Conservation (phyloP, 2,888 invertebrate genomes). For the Tetranychus piercei region DNA sequence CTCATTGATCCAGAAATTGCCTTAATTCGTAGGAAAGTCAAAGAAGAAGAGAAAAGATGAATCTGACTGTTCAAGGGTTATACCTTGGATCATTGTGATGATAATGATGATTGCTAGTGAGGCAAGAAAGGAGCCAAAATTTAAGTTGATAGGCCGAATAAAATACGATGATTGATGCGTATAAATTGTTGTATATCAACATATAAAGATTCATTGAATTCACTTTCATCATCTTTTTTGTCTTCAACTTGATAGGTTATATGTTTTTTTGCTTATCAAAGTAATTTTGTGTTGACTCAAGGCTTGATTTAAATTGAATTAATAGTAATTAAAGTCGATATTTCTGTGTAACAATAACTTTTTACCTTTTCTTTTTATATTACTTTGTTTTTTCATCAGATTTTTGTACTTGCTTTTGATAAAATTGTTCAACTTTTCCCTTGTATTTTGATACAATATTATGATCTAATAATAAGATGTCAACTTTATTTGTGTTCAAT, state of each 20-base stretch:
- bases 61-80: background rate
- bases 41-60: background rate
- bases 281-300: no score
- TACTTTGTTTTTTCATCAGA: no score
- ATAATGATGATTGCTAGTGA: background rate
- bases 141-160: background rate
- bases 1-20: conserved; percentile 1
- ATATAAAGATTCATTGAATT: background rate
- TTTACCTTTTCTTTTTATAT: no score
- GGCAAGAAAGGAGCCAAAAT: background rate
- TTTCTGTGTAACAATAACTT: no score
- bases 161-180: background rate
- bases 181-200: background rate
- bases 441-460: no score
- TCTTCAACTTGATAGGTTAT: background rate
- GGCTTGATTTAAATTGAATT: no score
- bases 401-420: no score
- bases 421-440: no score
- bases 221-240: background rate
- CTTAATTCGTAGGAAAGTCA: background rate
- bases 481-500: no score
- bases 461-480: no score
- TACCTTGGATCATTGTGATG: background rate
- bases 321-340: no score
- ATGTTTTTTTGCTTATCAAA: background rate